Percentiles rank a stretch among this genome's conserved stretches.
These are phyloP conservation scores for Fulmarus glacialis DNA, from an alignment of 2,113 vertebrate genomes.

Conservation along the genomic window DNA sequence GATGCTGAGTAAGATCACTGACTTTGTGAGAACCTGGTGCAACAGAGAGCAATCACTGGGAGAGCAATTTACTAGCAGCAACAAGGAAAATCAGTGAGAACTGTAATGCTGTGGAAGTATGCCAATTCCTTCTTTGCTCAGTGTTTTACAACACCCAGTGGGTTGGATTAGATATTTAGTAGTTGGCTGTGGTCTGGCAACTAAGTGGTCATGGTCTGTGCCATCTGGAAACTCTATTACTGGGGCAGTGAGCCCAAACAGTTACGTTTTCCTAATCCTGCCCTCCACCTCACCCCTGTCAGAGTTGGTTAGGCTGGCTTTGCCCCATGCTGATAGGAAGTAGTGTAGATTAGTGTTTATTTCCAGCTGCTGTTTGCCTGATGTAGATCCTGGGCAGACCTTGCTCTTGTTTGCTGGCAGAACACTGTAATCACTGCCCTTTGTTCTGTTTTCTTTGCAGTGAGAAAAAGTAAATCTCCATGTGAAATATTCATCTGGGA, in stretches of 20 bases:
- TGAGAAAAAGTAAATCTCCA: neutral
- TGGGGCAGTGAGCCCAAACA: neutral
- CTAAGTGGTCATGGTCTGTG: neutral
- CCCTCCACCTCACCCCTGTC: neutral
- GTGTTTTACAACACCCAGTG: neutral
- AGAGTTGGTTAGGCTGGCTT: neutral
- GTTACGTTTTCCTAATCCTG: accelerated
- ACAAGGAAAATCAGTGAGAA: neutral
- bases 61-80: neutral
- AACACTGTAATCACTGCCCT: neutral
- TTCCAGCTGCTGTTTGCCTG: neutral
- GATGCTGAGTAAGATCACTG: neutral
- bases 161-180: neutral
- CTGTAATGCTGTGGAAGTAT: neutral
- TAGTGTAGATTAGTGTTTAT: neutral
- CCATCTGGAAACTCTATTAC: neutral
- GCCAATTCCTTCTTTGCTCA: neutral
- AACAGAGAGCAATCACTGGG: neutral
- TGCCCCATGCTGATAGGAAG: accelerated
- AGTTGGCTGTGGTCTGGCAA: neutral
- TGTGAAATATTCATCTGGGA: neutral
- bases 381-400: neutral
- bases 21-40: neutral
- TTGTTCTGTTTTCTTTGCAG: neutral
- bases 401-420: neutral